A percentile compares a stretch with the other conserved stretches of the same genome.
phyloP scores from a whole-genome alignment of 2,113 vertebrate genomes.

The Rhegmatorhina hoffmannsi region DNA sequence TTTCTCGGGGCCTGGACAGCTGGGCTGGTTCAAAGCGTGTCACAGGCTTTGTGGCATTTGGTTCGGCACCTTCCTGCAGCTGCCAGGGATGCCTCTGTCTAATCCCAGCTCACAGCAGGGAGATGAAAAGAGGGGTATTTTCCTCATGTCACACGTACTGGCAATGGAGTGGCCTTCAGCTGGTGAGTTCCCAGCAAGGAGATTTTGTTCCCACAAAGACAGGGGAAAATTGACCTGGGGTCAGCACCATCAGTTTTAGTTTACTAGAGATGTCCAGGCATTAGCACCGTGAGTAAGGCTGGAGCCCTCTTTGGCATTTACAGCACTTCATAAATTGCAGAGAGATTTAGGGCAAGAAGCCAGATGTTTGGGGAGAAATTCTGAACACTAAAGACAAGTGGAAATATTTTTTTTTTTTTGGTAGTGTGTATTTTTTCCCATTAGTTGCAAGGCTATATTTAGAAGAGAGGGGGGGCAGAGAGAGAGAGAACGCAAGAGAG shows the following conservation, averaged over 20 bases:
- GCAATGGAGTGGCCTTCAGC: not conserved
- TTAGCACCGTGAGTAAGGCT: not conserved
- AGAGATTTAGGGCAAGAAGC: conserved; percentile 47
- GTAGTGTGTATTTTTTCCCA: conserved; percentile 67
- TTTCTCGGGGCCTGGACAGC: not conserved
- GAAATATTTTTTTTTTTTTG: conserved; percentile 57
- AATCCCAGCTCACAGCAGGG: not conserved
- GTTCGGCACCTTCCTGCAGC: not conserved
- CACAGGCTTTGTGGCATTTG: not conserved
- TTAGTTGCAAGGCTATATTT: conserved; percentile 71
- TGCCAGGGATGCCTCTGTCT: not conserved
- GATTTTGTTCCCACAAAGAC: not conserved
- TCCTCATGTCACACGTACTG: not conserved
- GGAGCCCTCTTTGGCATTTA: not conserved
- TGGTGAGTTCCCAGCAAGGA: not conserved
- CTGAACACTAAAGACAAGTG: conserved; percentile 61
- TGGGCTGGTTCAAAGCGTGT: not conserved
- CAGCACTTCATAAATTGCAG: conserved; percentile 67
- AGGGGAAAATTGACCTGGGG: not conserved
- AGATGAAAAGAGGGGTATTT: not conserved
- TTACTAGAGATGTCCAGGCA: conserved; percentile 8
- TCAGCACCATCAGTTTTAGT: not conserved
- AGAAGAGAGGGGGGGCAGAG: not conserved
- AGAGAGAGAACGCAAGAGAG: not conserved
- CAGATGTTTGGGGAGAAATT: conserved; percentile 57